Evolutionary conservation across 2,888 invertebrate species (phyloP).

Genomic region (Hirtodrosophila alboralis): DNA sequence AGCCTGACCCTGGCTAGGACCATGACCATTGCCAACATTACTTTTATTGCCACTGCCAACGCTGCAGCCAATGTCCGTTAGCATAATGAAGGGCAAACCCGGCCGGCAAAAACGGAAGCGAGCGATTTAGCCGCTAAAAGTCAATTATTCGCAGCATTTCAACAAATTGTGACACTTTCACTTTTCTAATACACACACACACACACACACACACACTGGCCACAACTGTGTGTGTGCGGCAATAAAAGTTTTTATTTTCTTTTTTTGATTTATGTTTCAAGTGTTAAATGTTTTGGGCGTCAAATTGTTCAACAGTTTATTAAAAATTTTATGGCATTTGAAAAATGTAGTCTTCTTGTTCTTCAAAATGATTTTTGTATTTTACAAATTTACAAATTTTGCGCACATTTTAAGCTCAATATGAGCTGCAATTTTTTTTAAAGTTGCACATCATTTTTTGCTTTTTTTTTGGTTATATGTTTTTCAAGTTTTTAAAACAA

Average conservation of each 20-base stretch:
- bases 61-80: slow-evolving; percentile 56
- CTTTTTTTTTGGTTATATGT: background rate
- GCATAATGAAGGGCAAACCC: slow-evolving; percentile 69
- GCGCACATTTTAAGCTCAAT: no score
- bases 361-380: background rate
- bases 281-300: background rate
- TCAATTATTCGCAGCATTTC: slow-evolving; percentile 37
- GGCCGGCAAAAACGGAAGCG: slow-evolving; percentile 45
- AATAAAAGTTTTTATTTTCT: slow-evolving; percentile 17
- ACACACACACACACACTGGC: slow-evolving; percentile 11
- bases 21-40: slow-evolving; percentile 42
- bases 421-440: slow-evolving; percentile 1
- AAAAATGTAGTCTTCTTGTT: background rate
- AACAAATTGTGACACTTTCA: slow-evolving; percentile 26
- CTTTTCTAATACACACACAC: slow-evolving; percentile 10
- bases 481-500: background rate
- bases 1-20: slow-evolving; percentile 32
- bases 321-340: slow-evolving; percentile 2
- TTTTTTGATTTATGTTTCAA: slow-evolving; percentile 21
- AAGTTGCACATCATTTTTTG: background rate
- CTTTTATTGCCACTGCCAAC: slow-evolving; percentile 38
- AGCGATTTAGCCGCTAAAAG: slow-evolving; percentile 34
- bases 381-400: background rate
- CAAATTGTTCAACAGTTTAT: slow-evolving; percentile 11
- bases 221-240: slow-evolving; percentile 17